Base-by-base conservation (phyloP, 2,113 vertebrate genomes). In the Nestor notabilis region DNA sequence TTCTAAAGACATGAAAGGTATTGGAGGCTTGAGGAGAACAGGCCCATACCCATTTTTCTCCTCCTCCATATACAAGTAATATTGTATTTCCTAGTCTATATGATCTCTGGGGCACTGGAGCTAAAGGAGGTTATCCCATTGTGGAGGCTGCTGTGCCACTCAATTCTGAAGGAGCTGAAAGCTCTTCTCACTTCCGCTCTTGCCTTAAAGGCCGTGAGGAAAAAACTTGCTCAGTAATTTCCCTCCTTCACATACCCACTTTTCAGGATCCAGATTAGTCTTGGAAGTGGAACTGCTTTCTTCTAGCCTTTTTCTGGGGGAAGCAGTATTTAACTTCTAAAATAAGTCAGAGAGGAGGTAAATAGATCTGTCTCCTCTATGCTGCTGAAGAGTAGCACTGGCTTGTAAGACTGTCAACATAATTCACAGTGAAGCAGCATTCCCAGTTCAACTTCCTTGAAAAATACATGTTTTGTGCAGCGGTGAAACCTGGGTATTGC, bases 341-440 rank as follows among this genome's bases (percentile, higher is more conserved):
- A n/a, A 15, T 58, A 58, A 58, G 33, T 15, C 24, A 58, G 16
- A 25, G 60, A 39, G 9, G 6, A 55, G 4, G 17, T 53, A n/a
- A 65, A 49, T 28, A 72, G 27, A 49, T 41, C 7, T 53, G 6
- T 44, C 19, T 75, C 10, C 7, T 41, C 21, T 41, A 0, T 27
- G 17, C 5, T 84, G 13, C 39, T 87, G 39, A 4, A 71, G 29
- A 39, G 25, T 21, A 78, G 37, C 31, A 23, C 8, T 71, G 50
- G 56, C 35, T 71, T 74, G 3, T 39, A 27, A 56, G 50, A 53
- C 15, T n/a, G 7, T 29, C 2, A 46, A 2, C 4, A 0, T n/a
- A 25, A 7, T 69, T 69, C 29, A 20, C 5, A 29, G n/a, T 43
- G 37, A 65, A 81, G 35, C 18, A 61, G 24, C 28, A 6, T 39